Percentiles rank a stretch among this genome's conserved stretches.
Conservation (phyloP, 2,113 vertebrate genomes). For the Myodes glareolus region DNA sequence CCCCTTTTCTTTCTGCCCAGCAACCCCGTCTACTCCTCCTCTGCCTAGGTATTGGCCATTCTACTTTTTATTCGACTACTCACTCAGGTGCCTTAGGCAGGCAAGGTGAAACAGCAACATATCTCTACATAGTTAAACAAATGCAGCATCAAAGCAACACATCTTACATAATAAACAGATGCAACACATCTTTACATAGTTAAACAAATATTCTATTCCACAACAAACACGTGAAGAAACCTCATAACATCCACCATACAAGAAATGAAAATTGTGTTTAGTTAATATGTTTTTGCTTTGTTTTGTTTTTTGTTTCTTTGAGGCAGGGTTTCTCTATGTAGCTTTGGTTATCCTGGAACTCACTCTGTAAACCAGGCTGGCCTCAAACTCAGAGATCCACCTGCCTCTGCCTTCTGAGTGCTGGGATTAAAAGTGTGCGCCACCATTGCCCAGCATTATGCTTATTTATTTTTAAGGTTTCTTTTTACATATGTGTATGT, state of each 20-base stretch:
- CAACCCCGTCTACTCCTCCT: neutral
- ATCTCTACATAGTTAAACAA: no score
- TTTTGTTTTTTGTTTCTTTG: no score
- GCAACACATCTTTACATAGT: neutral
- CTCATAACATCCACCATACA: neutral
- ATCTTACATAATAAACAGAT: neutral
- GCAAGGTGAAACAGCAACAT: neutral
- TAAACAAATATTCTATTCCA: neutral
- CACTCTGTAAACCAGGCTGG: no score
- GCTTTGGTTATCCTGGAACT: no score
- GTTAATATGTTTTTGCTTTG: neutral
- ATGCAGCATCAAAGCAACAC: neutral
- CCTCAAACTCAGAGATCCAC: no score
- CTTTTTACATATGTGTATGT: neutral
- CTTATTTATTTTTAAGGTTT: neutral
- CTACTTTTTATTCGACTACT: neutral
- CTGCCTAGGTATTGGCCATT: neutral
- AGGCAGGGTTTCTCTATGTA: no score
- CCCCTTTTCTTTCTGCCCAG: neutral
- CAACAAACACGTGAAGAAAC: neutral
- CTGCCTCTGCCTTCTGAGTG: no score
- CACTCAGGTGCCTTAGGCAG: neutral
- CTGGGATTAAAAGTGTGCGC: no score
- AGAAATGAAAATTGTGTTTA: neutral
- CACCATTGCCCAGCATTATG: no score